A percentile compares a stretch with the other conserved stretches of the same genome.
Conservation (phyloP, 2,113 vertebrate species). For the Urocynchramus pylzowi region DNA sequence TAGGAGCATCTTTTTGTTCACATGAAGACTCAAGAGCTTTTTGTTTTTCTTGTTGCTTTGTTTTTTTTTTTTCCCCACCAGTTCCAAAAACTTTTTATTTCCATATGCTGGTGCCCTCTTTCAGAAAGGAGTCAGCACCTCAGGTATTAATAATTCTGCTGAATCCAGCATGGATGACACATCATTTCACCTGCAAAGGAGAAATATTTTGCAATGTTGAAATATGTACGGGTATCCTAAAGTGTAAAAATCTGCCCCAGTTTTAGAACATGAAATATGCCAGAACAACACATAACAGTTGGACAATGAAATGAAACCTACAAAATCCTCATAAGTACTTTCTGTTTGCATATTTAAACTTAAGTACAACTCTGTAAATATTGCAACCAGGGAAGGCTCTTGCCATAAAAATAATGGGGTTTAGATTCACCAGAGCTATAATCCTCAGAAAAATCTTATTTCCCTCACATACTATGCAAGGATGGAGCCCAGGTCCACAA, state of each 20-base stretch:
- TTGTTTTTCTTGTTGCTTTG: no score
- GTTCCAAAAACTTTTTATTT: not conserved
- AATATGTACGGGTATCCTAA: not conserved
- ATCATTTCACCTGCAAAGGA: not conserved
- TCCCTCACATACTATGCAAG: not conserved
- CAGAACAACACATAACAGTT: not conserved
- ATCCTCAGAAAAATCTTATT: not conserved
- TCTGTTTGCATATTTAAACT: not conserved
- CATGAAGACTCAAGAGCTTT: not conserved
- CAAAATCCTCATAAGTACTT: not conserved
- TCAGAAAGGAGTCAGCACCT: not conserved
- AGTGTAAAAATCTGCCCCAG: not conserved
- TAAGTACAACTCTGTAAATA: not conserved
- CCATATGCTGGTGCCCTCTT: not conserved
- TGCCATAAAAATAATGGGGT: not conserved
- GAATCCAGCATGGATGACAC: not conserved
- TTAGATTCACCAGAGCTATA: not conserved
- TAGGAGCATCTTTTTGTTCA: not conserved
- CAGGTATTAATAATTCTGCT: not conserved
- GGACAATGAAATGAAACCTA: not conserved
- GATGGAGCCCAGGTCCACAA: not conserved
- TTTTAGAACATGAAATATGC: not conserved
- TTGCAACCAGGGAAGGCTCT: accelerated
- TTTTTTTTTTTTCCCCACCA: not conserved
- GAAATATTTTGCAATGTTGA: not conserved